Evolutionary conservation across 1,140 invertebrate species (phyloP).

Genomic region (Rhyacophila brunnea): DNA sequence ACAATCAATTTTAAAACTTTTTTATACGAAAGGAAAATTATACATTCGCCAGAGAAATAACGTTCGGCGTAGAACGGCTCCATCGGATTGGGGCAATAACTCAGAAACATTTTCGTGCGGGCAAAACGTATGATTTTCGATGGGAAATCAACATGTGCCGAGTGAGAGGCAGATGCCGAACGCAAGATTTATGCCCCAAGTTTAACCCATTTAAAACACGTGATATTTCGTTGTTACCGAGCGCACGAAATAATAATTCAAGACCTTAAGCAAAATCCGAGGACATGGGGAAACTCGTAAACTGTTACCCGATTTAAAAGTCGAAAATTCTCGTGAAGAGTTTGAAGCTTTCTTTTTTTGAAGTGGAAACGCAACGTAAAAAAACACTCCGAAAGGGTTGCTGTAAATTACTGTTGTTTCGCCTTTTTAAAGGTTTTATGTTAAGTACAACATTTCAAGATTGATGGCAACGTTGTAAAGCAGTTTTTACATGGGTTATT

Average conservation of each 20-base stretch:
- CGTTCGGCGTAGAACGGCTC: no score
- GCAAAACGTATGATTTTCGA: slow-evolving; percentile 26
- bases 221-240: slow-evolving; percentile 33
- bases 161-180: slow-evolving; percentile 31
- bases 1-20: no score
- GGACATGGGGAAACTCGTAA: background rate
- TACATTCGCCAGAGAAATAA: no score
- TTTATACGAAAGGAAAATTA: no score
- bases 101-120: slow-evolving; percentile 8
- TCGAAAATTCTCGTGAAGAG: no score
- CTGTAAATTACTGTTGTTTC: no score
- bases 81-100: background rate
- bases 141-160: slow-evolving; percentile 19
- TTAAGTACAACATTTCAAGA: no score
- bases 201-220: slow-evolving; percentile 37
- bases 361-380: background rate
- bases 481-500: no score
- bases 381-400: no score
- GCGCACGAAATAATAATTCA: slow-evolving; percentile 34
- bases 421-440: no score
- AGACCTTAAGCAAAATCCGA: slow-evolving; percentile 12
- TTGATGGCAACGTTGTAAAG: no score
- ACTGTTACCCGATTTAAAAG: no score
- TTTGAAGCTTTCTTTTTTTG: background rate
- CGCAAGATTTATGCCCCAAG: slow-evolving; percentile 33